Evolutionary conservation across 1,140 invertebrate species (phyloP), one percentile per base, ranked within the genome.

Genomic region (Bombus sylvicola): DNA sequence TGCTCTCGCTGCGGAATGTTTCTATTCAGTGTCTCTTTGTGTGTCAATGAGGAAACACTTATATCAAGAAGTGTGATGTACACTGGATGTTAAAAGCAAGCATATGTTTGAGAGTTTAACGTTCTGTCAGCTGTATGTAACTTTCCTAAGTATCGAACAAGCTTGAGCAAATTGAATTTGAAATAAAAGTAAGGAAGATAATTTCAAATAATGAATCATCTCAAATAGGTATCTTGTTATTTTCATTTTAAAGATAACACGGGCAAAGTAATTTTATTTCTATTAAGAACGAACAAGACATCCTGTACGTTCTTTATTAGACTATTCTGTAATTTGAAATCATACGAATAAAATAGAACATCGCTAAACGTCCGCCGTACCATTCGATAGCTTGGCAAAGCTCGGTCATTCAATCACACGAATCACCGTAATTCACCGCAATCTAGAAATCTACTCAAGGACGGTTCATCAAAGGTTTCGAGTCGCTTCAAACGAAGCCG

Each of bases 1-100:
- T 74, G 39, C 66, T n/a, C 68, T 37, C 59, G 66, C 34, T 22
- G 80, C 74, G 73, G 47, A 85, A 84, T 75, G 64, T 83, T 75
- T 53, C 87, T 57, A 75, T 88, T 64, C 68, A n/a, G 41, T 4
- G 53, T 31, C 43, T 34, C 8, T 25, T 12, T 10, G 25, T 28
- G 34, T 34, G 28, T 28, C 39, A 31, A 78, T 31, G 37, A 78
- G 57, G 5, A 64, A 43, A 10, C 39, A 15, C 68, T 71, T 25
- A 10, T 39, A 37, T 37, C 34, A 18, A 39, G 37, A 25, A 71
- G 25, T 37, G 31, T 25, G 18, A 68, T 37, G 34, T 22, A 37
- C 18, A 10, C 1, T 53, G 62, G 5, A n/a, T 31, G 62, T 31
- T 64, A 31, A 64, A 59, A 28, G 25, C 57, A 59, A 28, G 25